Conservation (phyloP, 2,888 invertebrate species). For the Tryphoninae sp. region DNA sequence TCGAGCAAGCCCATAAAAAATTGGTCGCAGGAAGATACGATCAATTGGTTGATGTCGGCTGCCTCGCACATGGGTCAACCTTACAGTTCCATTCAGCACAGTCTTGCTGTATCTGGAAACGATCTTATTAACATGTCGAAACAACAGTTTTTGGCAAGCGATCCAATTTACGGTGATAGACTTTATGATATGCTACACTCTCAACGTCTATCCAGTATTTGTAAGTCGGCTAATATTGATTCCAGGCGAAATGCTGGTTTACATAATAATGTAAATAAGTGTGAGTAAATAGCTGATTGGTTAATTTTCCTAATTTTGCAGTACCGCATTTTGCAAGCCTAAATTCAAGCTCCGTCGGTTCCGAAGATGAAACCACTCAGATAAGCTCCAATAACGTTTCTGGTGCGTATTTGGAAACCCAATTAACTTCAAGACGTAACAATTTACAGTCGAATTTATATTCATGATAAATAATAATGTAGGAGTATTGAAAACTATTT, state of each 20-base stretch:
- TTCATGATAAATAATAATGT: neutral
- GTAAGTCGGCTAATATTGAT: constrained; percentile 67
- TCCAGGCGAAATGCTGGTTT: neutral
- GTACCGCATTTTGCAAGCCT: constrained; percentile 66
- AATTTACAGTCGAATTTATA: constrained; percentile 4
- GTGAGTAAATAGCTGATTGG: neutral
- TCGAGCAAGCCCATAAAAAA: constrained; percentile 82
- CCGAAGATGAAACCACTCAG: constrained; percentile 69
- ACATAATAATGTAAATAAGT: neutral
- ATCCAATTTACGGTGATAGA: constrained; percentile 75
- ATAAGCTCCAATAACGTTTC: constrained; percentile 70
- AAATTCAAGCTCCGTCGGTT: constrained; percentile 58
- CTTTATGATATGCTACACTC: constrained; percentile 76
- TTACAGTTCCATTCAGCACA: constrained; percentile 75
- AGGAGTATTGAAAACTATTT: constrained; percentile 15
- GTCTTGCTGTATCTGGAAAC: constrained; percentile 75
- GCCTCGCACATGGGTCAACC: constrained; percentile 75
- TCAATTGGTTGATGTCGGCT: constrained; percentile 82
- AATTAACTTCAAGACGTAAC: constrained; percentile 1
- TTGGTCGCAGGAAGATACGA: constrained; percentile 84
- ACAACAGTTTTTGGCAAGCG: constrained; percentile 74
- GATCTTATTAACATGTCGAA: constrained; percentile 72
- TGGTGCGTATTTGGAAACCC: constrained; percentile 63
- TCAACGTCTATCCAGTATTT: constrained; percentile 70
- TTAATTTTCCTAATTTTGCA: constrained; percentile 52